A percentile compares a stretch with the other conserved stretches of the same genome.
phyloP scores from a whole-genome alignment of 2,888 invertebrate species.

The Megamerina dolium region DNA sequence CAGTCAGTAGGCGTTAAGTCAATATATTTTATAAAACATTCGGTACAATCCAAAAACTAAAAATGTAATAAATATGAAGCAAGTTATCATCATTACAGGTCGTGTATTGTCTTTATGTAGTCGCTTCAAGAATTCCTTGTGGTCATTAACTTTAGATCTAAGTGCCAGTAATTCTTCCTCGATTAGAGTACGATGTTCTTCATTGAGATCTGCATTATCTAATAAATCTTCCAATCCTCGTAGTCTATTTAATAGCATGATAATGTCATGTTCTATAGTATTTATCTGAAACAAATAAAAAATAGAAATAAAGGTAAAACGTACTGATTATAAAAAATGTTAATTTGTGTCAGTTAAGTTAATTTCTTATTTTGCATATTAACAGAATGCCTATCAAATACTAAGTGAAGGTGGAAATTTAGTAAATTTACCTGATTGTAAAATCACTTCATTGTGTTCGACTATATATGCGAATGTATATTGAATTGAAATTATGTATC shows the following conservation, averaged over 20 bases:
- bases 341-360: no score
- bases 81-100: slow-evolving; percentile 1
- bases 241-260: slow-evolving; percentile 5
- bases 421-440: no score
- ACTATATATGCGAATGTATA: no score
- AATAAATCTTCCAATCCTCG: slow-evolving; percentile 10
- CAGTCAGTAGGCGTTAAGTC: slow-evolving; percentile 35
- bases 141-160: slow-evolving; percentile 5
- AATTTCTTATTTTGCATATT: no score
- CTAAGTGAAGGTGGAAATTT: no score
- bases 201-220: slow-evolving; percentile 2
- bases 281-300: slow-evolving; percentile 1
- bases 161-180: slow-evolving; percentile 6
- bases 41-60: slow-evolving; percentile 4
- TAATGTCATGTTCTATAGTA: slow-evolving; percentile 3
- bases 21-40: slow-evolving; percentile 8
- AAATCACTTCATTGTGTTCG: no score
- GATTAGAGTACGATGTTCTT: background rate
- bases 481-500: no score
- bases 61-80: slow-evolving; percentile 3
- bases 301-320: no score
- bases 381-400: no score
- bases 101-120: slow-evolving; percentile 7
- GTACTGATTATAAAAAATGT: no score
- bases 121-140: slow-evolving; percentile 3